phyloP scores from a whole-genome alignment of 2,888 invertebrate species.

The Phrixothrix hirtus region DNA sequence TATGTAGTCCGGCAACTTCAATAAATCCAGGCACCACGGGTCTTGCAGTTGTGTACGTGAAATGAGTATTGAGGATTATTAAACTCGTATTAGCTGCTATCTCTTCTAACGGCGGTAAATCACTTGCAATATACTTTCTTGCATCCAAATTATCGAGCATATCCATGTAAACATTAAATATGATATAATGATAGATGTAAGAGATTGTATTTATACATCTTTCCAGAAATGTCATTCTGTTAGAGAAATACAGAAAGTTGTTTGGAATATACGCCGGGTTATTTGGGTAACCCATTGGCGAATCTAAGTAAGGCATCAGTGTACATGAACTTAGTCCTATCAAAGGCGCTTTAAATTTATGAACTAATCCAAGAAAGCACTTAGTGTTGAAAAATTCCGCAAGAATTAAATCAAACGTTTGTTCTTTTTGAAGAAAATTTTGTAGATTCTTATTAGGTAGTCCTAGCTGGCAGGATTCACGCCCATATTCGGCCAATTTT shows the following conservation, averaged over 20 bases:
- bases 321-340: constrained; percentile 60
- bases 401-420: constrained; percentile 68
- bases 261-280: constrained; percentile 54
- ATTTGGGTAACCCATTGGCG: background rate
- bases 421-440: constrained; percentile 24
- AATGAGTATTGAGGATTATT: constrained; percentile 58
- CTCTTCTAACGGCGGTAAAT: constrained; percentile 39
- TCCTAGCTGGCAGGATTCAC: constrained; percentile 19
- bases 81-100: constrained; percentile 57
- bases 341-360: constrained; percentile 62
- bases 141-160: constrained; percentile 15
- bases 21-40: background rate
- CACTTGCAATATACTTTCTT: constrained; percentile 43
- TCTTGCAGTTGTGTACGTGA: constrained; percentile 34
- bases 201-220: constrained; percentile 18
- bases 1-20: constrained; percentile 62
- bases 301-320: constrained; percentile 54
- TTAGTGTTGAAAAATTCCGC: constrained; percentile 74
- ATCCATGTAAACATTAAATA: background rate
- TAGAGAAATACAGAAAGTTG: constrained; percentile 45
- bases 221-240: constrained; percentile 42
- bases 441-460: constrained; percentile 36
- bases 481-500: constrained; percentile 2
- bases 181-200: background rate
- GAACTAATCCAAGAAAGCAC: constrained; percentile 68